Conservation (phyloP, 2,888 invertebrate species). For the Plagodis dolabraria region DNA sequence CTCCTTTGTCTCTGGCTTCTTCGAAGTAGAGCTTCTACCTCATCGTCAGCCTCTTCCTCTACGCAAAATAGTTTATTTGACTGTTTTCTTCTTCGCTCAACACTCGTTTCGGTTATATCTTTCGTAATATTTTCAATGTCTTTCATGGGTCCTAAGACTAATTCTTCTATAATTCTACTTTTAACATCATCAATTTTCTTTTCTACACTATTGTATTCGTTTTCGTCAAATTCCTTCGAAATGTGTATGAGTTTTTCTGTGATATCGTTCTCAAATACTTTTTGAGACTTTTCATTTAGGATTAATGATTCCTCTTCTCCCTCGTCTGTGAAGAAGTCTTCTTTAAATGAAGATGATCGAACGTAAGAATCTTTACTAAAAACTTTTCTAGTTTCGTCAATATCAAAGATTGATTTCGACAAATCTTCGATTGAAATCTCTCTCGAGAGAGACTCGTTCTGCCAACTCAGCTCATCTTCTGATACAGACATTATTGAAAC, state of each 20-base stretch:
- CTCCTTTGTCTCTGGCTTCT: constrained; percentile 88
- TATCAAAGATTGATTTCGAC: constrained; percentile 80
- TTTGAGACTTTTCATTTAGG: constrained; percentile 71
- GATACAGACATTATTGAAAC: constrained; percentile 88
- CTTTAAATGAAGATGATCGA: constrained; percentile 77
- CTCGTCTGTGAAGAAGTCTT: constrained; percentile 71
- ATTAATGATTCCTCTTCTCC: constrained; percentile 75
- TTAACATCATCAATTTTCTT: constrained; percentile 69
- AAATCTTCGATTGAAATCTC: constrained; percentile 86
- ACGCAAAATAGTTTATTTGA: constrained; percentile 62
- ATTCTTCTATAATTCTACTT: constrained; percentile 75
- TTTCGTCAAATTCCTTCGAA: constrained; percentile 75
- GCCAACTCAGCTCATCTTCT: constrained; percentile 86
- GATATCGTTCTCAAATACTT: constrained; percentile 77
- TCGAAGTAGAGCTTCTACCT: constrained; percentile 86
- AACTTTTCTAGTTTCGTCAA: constrained; percentile 79
- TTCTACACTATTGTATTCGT: constrained; percentile 62
- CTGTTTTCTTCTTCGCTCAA: constrained; percentile 67
- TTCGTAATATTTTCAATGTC: constrained; percentile 71
- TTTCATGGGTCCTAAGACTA: constrained; percentile 67
- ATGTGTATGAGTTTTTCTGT: constrained; percentile 78
- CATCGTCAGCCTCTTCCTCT: constrained; percentile 84
- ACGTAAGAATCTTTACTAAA: constrained; percentile 79
- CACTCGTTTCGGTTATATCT: constrained; percentile 66
- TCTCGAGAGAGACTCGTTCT: constrained; percentile 81